Conservation (phyloP, 2,797 vertebrate genomes). For the Sebastes hubbsi region DNA sequence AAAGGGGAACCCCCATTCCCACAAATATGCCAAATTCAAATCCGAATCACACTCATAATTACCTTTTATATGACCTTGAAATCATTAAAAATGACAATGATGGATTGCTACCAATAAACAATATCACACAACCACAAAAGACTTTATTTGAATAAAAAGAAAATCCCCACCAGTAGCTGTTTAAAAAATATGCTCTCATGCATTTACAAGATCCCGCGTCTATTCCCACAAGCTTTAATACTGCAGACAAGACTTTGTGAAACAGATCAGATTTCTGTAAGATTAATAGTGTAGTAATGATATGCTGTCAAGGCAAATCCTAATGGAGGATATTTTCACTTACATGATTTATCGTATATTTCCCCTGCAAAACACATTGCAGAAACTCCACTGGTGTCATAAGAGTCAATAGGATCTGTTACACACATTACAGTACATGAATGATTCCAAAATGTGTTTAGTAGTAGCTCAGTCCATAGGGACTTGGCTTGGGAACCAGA, state of each 20-base stretch:
- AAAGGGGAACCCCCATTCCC: conserved; percentile 23
- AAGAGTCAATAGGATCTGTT: neutral
- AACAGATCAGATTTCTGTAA: conserved; percentile 20
- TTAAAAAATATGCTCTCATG: neutral
- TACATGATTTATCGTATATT: neutral
- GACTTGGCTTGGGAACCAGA: too few relatives aligned
- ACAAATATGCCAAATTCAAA: conserved; percentile 48
- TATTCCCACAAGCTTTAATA: conserved; percentile 1
- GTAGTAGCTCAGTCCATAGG: rapidly evolving
- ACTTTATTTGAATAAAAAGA: conserved; percentile 7
- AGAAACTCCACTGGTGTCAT: neutral
- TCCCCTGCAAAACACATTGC: neutral
- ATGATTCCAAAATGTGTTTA: neutral
- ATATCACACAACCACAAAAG: conserved; percentile 15
- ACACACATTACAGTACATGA: neutral
- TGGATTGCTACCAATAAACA: conserved; percentile 49
- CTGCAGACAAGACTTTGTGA: neutral
- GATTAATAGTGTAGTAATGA: conserved; percentile 29
- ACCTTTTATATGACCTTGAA: conserved; percentile 35
- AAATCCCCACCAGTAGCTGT: conserved; percentile 16
- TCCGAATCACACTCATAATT: conserved; percentile 48
- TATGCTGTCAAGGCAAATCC: conserved; percentile 35
- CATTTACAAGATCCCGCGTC: conserved; percentile 25
- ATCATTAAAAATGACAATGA: conserved; percentile 58
- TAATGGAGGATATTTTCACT: conserved; percentile 26